Evolutionary conservation across 2,888 invertebrate genomes (phyloP).

Genomic region (Andrena bucephala): DNA sequence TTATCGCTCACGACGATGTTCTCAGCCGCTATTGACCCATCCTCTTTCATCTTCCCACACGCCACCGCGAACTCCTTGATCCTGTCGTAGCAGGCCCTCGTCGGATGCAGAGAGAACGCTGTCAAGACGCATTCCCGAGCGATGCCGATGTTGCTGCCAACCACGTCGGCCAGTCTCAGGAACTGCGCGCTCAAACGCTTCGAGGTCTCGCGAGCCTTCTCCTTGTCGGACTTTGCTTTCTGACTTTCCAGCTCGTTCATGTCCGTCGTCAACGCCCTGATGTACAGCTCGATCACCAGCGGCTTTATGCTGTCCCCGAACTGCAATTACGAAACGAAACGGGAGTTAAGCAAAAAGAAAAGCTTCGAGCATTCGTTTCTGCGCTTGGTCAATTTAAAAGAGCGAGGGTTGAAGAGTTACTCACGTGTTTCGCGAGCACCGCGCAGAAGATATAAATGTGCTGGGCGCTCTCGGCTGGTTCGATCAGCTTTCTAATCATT

Average conservation of each 20-base stretch:
- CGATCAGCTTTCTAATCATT: constrained; percentile 84
- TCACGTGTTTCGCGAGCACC: constrained; percentile 84
- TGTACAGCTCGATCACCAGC: constrained; percentile 90
- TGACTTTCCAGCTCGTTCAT: constrained; percentile 91
- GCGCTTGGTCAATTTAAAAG: no score
- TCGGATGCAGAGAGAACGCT: constrained; percentile 91
- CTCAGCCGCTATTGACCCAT: constrained; percentile 66
- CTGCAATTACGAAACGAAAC: constrained; percentile 82
- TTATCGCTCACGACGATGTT: constrained; percentile 25
- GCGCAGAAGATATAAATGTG: constrained; percentile 90
- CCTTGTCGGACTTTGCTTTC: constrained; percentile 87
- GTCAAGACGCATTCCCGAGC: constrained; percentile 91
- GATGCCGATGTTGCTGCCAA: constrained; percentile 87
- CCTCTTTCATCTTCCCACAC: constrained; percentile 85
- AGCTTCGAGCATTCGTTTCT: no score
- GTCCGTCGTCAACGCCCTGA: constrained; percentile 91
- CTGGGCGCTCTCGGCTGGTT: constrained; percentile 88
- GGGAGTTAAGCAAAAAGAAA: background rate
- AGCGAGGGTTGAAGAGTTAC: constrained; percentile 54
- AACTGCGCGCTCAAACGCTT: constrained; percentile 87
- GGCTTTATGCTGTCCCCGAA: constrained; percentile 87
- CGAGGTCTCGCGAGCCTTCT: constrained; percentile 86
- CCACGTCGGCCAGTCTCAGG: constrained; percentile 88
- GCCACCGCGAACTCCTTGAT: constrained; percentile 86
- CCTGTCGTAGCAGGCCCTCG: constrained; percentile 87